phyloP scores from a whole-genome alignment of 2,888 invertebrate genomes.

The Stramonita haemastoma region DNA sequence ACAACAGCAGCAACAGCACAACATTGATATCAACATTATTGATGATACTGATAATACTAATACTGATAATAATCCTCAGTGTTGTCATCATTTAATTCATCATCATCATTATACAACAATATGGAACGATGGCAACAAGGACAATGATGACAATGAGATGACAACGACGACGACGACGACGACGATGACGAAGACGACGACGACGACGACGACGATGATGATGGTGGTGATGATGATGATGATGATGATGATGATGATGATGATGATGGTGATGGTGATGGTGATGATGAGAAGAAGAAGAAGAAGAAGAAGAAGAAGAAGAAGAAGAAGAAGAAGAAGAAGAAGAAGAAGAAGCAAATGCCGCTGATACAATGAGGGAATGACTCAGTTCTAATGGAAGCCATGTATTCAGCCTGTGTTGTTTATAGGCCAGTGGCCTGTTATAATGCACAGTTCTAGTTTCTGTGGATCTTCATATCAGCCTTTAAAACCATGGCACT shows the following conservation, averaged over 20 bases:
- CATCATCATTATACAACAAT: too few relatives aligned
- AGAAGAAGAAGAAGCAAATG: not conserved
- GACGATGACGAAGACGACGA: not conserved
- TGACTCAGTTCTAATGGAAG: too few relatives aligned
- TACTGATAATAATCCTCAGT: not conserved
- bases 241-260: constrained; percentile 8
- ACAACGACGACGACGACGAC: not conserved
- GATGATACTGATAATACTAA: not conserved
- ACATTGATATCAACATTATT: not conserved
- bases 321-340: not conserved
- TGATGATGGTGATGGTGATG: not conserved
- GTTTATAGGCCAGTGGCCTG: too few relatives aligned
- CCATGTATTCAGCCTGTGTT: too few relatives aligned
- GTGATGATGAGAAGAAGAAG: not conserved
- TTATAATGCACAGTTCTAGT: too few relatives aligned
- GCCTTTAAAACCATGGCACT: too few relatives aligned
- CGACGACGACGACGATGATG: not conserved
- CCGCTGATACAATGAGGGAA: not conserved
- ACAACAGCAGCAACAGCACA: too few relatives aligned
- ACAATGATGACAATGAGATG: too few relatives aligned
- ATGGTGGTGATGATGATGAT: not conserved
- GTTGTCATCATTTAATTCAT: too few relatives aligned
- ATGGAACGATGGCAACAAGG: too few relatives aligned
- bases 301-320: not conserved
- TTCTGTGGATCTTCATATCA: too few relatives aligned